phyloP scores from a whole-genome alignment of 1,140 invertebrate genomes.

The Cyclina sinensis region DNA sequence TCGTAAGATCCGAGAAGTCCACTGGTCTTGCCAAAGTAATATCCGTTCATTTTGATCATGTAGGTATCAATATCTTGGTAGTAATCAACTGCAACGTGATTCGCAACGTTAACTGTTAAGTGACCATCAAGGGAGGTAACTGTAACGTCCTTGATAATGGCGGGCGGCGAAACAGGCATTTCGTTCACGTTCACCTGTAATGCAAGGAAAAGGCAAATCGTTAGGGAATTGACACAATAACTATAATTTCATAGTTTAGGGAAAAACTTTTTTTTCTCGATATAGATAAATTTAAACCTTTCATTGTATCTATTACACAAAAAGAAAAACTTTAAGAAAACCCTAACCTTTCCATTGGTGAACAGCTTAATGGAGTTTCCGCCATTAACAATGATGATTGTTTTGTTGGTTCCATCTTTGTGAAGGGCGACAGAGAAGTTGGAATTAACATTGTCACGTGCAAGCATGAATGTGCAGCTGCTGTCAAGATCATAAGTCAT shows the following conservation, averaged over 20 bases:
- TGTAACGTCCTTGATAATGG: slow-evolving; percentile 89
- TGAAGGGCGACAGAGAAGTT: slow-evolving; percentile 87
- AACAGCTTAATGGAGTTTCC: slow-evolving; percentile 85
- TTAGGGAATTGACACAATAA: too few species aligned
- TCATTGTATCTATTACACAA: too few species aligned
- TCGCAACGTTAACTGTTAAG: slow-evolving; percentile 82
- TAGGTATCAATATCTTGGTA: slow-evolving; percentile 79
- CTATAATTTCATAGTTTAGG: too few species aligned
- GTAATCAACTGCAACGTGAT: slow-evolving; percentile 82
- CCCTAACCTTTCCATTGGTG: slow-evolving; percentile 74
- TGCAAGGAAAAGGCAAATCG: too few species aligned
- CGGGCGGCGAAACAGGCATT: slow-evolving; percentile 85
- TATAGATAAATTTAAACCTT: too few species aligned
- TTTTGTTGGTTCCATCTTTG: slow-evolving; percentile 81
- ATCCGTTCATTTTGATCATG: slow-evolving; percentile 86
- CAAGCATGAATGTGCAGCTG: slow-evolving; percentile 94
- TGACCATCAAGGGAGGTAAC: slow-evolving; percentile 79
- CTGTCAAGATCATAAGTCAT: slow-evolving; percentile 92
- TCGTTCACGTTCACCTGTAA: slow-evolving; percentile 87
- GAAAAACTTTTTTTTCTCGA: too few species aligned
- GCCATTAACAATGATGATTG: slow-evolving; percentile 72
- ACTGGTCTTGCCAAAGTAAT: slow-evolving; percentile 92
- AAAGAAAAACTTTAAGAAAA: too few species aligned
- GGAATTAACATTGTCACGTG: slow-evolving; percentile 91
- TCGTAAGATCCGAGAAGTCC: slow-evolving; percentile 96